Evolutionary conservation across 2,888 invertebrate genomes (phyloP), one percentile per base, ranked within the genome.

Genomic region (Bombylius discolor): DNA sequence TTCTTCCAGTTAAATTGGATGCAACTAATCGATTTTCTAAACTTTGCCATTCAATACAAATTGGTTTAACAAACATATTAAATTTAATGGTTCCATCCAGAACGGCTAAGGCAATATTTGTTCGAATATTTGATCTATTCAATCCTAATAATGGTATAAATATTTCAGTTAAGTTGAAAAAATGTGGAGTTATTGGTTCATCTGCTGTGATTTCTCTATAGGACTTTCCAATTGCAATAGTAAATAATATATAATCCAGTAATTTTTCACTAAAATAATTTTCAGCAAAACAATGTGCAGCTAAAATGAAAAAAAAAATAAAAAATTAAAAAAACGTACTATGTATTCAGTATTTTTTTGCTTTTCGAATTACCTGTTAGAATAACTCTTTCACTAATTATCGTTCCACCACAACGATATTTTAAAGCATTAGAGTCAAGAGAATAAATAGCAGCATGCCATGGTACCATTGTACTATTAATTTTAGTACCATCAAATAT

Each of bases 101-200:
- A n/a, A 68, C 60, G 13, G 74, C 36, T 5, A 73, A 52, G 1
- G 72, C 72, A 51, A 75, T 67, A 61, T 75, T 74, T 9, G 61
- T 60, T 34, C 56, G 55, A 53, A 64, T 71, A 12, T 62, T 60
- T 8, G 62, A 63, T 14, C 58, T 56, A 63, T 62, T 55, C 51
- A 5, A 12, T 23, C 23, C 23, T 23, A 23, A 23, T 23, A 23
- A 0, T 12, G 58, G 57, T 8, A 62, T 55, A 31, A 46, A 39
- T 31, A 66, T 55, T 47, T 60, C 52, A 1, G 61, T 59, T n/a
- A 66, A 47, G 32, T 60, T 59, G 11, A 54, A 54, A 47, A 56
- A 55, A 50, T 62, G 62, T 11, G 60, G 34, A 7, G 47, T 34
- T n/a, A 56, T 48, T 3, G 42, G 14, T 48, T 66, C 65, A 0